Evolutionary conservation across 2,113 vertebrate species (phyloP).

Genomic region (Protomyctophum bolini): DNA sequence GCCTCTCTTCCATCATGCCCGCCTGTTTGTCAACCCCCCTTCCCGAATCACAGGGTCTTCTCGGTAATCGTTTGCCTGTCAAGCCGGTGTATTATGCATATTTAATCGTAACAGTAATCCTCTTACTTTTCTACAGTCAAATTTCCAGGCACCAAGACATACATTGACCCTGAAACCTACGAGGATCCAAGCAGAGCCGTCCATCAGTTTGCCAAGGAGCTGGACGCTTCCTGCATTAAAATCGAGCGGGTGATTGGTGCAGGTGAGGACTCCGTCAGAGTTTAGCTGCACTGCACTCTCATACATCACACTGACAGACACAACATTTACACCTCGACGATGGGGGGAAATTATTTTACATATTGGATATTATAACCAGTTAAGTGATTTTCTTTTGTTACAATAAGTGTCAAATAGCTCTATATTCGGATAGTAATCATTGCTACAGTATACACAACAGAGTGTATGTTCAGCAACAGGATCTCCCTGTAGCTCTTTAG

Average conservation of each 20-base stretch:
- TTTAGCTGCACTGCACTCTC: slow-evolving; percentile 79
- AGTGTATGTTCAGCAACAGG: too few species aligned
- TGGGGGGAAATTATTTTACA: slow-evolving; percentile 64
- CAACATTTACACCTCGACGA: slow-evolving; percentile 85
- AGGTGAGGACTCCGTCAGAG: slow-evolving; percentile 86
- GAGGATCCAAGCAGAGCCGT: slow-evolving; percentile 99
- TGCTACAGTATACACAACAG: too few species aligned
- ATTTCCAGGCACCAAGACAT: slow-evolving; percentile 99
- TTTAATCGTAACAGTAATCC: slow-evolving; percentile 88
- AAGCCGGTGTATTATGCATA: not conserved
- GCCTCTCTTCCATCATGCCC: slow-evolving; percentile 26
- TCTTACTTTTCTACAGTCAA: slow-evolving; percentile 99
- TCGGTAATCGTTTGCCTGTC: slow-evolving; percentile 74
- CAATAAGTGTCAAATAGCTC: too few species aligned
- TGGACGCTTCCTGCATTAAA: slow-evolving; percentile 99
- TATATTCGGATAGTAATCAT: too few species aligned
- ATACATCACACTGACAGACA: slow-evolving; percentile 88
- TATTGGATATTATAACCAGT: slow-evolving; percentile 54
- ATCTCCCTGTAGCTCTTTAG: too few species aligned
- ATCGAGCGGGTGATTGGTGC: slow-evolving; percentile 98
- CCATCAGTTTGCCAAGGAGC: slow-evolving; percentile 99
- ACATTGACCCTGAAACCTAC: slow-evolving; percentile 99
- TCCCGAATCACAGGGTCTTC: slow-evolving; percentile 39
- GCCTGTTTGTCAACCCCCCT: slow-evolving; percentile 45
- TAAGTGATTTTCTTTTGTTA: too few species aligned